Conservation (phyloP, 1,140 invertebrate genomes). For the Goniozus legneri region DNA sequence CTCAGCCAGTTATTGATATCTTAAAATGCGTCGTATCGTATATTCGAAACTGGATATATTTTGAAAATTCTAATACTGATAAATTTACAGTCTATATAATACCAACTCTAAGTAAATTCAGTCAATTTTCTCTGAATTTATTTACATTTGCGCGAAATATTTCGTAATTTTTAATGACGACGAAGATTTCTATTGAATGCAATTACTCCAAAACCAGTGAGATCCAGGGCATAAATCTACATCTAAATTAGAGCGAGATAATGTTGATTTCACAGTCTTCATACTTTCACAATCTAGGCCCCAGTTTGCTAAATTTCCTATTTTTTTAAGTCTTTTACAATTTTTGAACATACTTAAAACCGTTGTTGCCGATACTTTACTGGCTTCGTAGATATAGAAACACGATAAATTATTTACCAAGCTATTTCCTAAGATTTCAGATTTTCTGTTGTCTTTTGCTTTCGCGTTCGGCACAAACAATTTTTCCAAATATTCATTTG, state of each 20-base stretch:
- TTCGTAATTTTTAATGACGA: neutral
- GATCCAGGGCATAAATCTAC: slow-evolving; percentile 48
- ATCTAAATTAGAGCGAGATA: slow-evolving; percentile 46
- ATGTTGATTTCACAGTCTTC: slow-evolving; percentile 34
- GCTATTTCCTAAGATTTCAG: slow-evolving; percentile 26
- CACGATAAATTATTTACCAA: slow-evolving; percentile 46
- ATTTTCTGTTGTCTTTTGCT: slow-evolving; percentile 6
- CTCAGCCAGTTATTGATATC: too few relatives aligned
- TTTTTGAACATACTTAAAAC: slow-evolving; percentile 42
- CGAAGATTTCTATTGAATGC: slow-evolving; percentile 34
- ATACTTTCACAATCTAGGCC: slow-evolving; percentile 47
- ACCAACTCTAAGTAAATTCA: slow-evolving; percentile 3
- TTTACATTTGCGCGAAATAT: too few relatives aligned
- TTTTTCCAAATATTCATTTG: slow-evolving; percentile 40
- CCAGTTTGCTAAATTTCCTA: slow-evolving; percentile 55
- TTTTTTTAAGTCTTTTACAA: slow-evolving; percentile 40
- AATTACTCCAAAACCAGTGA: slow-evolving; percentile 54
- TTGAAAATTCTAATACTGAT: slow-evolving; percentile 41
- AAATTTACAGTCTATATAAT: slow-evolving; percentile 25
- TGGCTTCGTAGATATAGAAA: slow-evolving; percentile 53
- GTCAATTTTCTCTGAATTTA: too few relatives aligned
- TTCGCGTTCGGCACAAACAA: slow-evolving; percentile 17
- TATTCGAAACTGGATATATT: too few relatives aligned
- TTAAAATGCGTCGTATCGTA: too few relatives aligned
- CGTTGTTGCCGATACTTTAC: slow-evolving; percentile 40